These are phyloP conservation scores for Penaeus chinensis DNA, from an alignment of 1,140 invertebrate genomes.

Conservation along the genomic window DNA sequence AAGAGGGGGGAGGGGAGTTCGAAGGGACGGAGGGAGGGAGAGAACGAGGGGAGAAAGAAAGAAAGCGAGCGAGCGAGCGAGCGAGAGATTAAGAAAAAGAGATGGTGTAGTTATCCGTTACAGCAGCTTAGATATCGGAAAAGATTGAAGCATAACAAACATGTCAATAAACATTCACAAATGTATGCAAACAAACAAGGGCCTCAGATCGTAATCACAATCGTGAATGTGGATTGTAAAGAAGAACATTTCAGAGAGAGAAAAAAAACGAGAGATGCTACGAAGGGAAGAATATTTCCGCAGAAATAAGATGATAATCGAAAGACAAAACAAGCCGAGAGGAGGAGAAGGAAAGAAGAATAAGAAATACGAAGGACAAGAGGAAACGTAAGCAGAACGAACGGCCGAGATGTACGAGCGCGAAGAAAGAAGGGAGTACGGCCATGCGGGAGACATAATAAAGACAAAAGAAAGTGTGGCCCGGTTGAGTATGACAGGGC, in stretches of 20 bases:
- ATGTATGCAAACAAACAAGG: no score
- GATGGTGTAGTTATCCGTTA: no score
- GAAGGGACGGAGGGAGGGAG: no score
- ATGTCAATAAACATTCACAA: no score
- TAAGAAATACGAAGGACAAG: not conserved
- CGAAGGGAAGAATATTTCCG: no score
- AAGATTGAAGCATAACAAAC: no score
- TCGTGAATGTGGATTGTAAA: not conserved
- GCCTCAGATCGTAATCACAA: not conserved
- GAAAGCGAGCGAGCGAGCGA: no score
- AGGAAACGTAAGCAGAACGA: not conserved
- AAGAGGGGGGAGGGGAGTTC: no score
- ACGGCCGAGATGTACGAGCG: not conserved
- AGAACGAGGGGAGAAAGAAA: no score
- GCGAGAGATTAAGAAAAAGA: no score
- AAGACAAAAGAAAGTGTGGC: no score
- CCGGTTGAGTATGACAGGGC: conserved; percentile 13
- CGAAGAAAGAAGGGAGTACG: conserved; percentile 26
- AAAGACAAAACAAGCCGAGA: conserved; percentile 13
- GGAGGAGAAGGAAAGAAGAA: conserved; percentile 15
- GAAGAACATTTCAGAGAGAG: not conserved
- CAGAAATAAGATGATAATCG: not conserved
- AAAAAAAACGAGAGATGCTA: not conserved
- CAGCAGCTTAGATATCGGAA: no score
- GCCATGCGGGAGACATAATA: conserved; percentile 7